phyloP scores from a whole-genome alignment of 2,888 invertebrate species.

The Drosophila eohydei region DNA sequence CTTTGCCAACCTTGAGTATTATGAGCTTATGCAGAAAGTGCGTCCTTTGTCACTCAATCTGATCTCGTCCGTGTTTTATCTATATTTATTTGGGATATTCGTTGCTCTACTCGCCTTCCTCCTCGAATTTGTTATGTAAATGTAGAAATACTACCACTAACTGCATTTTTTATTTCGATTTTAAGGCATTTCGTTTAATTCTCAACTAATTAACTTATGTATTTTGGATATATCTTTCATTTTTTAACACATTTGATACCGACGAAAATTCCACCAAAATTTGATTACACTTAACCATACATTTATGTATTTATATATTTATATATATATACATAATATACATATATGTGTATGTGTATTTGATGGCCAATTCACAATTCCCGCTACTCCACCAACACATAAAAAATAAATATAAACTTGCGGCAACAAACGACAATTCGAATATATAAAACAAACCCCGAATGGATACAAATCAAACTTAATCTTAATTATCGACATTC shows the following conservation, averaged over 20 bases:
- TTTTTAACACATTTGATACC: conserved; percentile 45
- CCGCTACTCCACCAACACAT: conserved; percentile 50
- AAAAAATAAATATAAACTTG: conserved; percentile 10
- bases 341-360: conserved; percentile 45
- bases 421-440: conserved; percentile 30
- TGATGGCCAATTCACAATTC: conserved; percentile 59
- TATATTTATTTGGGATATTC: conserved; percentile 50
- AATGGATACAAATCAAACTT: conserved; percentile 44
- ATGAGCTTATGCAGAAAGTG: conserved; percentile 8
- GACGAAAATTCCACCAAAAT: conserved; percentile 40
- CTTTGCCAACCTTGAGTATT: conserved; percentile 43
- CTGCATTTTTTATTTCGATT: conserved; percentile 45
- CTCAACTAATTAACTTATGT: conserved; percentile 50
- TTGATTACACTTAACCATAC: conserved; percentile 42
- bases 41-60: conserved; percentile 38
- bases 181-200: conserved; percentile 49
- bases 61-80: conserved; percentile 45
- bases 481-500: conserved; percentile 40
- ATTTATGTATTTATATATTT: conserved; percentile 38
- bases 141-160: conserved; percentile 63
- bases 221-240: conserved; percentile 50
- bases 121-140: conserved; percentile 41
- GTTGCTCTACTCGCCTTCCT: conserved; percentile 50
- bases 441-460: conserved; percentile 30
- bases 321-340: conserved; percentile 32